These are phyloP conservation scores for Forbesichthys agassizii DNA, from an alignment of 2,113 vertebrate species.

Conservation along the genomic window DNA sequence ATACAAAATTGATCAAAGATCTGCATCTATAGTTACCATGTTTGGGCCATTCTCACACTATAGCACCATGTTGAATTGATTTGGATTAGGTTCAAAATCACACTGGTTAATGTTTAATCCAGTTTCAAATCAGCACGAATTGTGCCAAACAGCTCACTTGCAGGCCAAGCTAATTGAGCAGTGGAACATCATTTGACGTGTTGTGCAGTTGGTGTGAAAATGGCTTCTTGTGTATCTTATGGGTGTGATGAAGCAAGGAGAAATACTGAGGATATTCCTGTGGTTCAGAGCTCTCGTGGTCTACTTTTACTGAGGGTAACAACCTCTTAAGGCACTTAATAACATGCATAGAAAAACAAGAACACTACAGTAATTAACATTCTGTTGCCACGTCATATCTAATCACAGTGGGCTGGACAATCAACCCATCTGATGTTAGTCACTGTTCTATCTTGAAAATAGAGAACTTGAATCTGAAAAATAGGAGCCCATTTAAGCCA, in stretches of 20 bases:
- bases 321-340: not conserved
- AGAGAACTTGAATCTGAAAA: no score
- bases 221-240: not conserved
- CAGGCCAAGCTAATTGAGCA: slow-evolving; percentile 9
- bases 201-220: slow-evolving; percentile 8
- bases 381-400: no score
- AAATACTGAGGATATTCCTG: slow-evolving; percentile 7
- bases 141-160: not conserved
- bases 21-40: not conserved
- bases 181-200: slow-evolving; percentile 5
- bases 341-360: no score
- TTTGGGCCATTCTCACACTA: not conserved
- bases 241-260: not conserved
- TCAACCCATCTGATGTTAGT: no score
- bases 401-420: no score
- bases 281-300: slow-evolving; percentile 13
- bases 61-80: not conserved
- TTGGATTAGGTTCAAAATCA: not conserved
- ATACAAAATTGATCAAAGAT: not conserved
- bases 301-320: not conserved
- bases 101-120: not conserved
- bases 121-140: not conserved
- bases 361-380: no score
- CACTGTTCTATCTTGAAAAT: no score
- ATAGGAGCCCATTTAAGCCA: no score